Evolutionary conservation across 2,797 vertebrate genomes (phyloP), one percentile per base, ranked within the genome.

Genomic region (Tangara arthus): DNA sequence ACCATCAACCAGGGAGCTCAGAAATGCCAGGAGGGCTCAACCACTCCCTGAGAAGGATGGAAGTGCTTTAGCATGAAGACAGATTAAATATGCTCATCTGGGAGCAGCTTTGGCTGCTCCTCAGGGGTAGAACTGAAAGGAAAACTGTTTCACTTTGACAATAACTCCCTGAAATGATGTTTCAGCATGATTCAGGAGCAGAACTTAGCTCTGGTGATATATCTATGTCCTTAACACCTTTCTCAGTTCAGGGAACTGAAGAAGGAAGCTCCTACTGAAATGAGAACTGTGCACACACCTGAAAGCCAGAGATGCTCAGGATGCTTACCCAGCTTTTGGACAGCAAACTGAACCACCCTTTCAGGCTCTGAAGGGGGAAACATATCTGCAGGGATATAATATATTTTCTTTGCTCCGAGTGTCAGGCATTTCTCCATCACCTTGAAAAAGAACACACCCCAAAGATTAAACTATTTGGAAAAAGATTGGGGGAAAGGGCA

Each of bases 371-470:
- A 95, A 11, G 98, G 96, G 63, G 26, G 97, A 32, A 97, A 92
- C 99, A 99, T 99, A 93, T 99, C 98, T 26, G 97, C 98, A n/a
- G 98, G 71, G 61, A 99, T 81, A 63, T 98, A 98, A 78, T 98
- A 69, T 15, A 97, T 87, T 88, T 98, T 98, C 97, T 98, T 98
- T 73, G 99, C 98, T 65, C 98, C 98, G 15, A 99, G 92, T 53
- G 96, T 94, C 95, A 97, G 90, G 86, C 99, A 99, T 93, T 98
- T 98, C 87, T 98, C 97, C 69, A 91, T 94, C 89, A 99, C 99
- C 99, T 99, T 68, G 44, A 87, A 63, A 75, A 85, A 80, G 52
- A 87, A 70, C 32, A 63, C 37, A 78, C 11, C 6, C 24, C 35
- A 63, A 47, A 76, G 52, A 69, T 90, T 28, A 64, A 69, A 76